Percentiles rank a stretch among this genome's conserved stretches.
Evolutionary conservation across 1,140 invertebrate species (phyloP).

Genomic region (Drosophila paulistorum): DNA sequence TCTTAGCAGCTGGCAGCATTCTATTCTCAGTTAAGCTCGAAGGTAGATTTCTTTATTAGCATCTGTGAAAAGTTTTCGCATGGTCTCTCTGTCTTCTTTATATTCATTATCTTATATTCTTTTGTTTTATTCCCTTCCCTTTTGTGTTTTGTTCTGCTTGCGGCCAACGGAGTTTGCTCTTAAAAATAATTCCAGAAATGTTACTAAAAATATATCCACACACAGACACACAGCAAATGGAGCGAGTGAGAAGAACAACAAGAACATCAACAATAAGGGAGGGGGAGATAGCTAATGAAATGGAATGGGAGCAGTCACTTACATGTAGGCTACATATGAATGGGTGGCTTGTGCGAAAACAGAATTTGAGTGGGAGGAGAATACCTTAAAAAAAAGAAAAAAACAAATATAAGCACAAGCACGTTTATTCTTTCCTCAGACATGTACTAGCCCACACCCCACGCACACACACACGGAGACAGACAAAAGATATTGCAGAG

Average conservation of each 20-base stretch:
- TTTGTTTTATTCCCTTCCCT: background rate
- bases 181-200: conserved; percentile 55
- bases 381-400: conserved; percentile 35
- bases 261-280: background rate
- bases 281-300: background rate
- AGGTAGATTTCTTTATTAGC: conserved; percentile 6
- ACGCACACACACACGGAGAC: background rate
- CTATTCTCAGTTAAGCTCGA: conserved; percentile 1
- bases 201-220: conserved; percentile 48
- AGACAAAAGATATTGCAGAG: conserved; percentile 21
- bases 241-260: conserved; percentile 24
- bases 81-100: background rate
- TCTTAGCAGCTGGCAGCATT: background rate
- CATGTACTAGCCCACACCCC: conserved; percentile 8
- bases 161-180: conserved; percentile 25
- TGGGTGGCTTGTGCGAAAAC: background rate
- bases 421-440: conserved; percentile 65
- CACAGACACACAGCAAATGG: conserved; percentile 18
- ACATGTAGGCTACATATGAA: background rate
- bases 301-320: background rate
- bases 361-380: conserved; percentile 4
- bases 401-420: conserved; percentile 73
- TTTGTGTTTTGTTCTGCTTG: background rate
- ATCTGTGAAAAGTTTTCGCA: conserved; percentile 1
- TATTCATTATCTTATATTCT: background rate